Conservation (phyloP, 2,797 vertebrate species). For the Gymnothorax javanicus region DNA sequence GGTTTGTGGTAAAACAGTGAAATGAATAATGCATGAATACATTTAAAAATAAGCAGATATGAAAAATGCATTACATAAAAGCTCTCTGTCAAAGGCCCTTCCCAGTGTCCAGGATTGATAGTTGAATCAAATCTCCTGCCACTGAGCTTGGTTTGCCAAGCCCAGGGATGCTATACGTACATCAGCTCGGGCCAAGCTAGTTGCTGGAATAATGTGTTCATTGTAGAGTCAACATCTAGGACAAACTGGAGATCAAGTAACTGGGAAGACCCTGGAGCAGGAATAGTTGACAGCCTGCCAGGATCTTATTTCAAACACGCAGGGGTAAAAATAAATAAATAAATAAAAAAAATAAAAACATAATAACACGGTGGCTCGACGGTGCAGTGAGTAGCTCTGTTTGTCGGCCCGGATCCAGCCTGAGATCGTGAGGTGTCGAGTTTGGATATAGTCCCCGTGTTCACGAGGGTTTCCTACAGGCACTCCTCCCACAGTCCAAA, state of each 20-base stretch:
- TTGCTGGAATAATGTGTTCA: slow-evolving; percentile 20
- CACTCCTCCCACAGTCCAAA: too few relatives aligned
- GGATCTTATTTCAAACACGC: neutral
- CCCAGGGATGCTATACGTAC: too few relatives aligned
- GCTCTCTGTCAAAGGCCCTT: neutral
- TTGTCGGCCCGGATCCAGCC: too few relatives aligned
- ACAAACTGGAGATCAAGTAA: neutral
- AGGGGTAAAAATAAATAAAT: neutral
- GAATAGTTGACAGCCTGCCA: neutral
- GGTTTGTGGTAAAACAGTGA: neutral
- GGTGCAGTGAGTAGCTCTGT: too few relatives aligned
- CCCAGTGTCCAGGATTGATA: neutral
- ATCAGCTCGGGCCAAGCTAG: neutral
- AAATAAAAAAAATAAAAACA: too few relatives aligned
- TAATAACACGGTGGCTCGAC: too few relatives aligned
- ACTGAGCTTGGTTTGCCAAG: neutral
- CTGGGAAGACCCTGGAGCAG: neutral
- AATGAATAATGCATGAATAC: neutral
- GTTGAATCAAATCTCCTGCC: neutral
- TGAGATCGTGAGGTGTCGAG: too few relatives aligned
- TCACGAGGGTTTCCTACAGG: too few relatives aligned
- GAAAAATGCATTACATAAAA: neutral
- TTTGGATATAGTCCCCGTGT: too few relatives aligned
- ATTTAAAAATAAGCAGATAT: neutral
- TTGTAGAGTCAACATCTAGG: neutral